Evolutionary conservation across 2,797 vertebrate genomes (phyloP).

Genomic region (Xiphophorus birchmanni): DNA sequence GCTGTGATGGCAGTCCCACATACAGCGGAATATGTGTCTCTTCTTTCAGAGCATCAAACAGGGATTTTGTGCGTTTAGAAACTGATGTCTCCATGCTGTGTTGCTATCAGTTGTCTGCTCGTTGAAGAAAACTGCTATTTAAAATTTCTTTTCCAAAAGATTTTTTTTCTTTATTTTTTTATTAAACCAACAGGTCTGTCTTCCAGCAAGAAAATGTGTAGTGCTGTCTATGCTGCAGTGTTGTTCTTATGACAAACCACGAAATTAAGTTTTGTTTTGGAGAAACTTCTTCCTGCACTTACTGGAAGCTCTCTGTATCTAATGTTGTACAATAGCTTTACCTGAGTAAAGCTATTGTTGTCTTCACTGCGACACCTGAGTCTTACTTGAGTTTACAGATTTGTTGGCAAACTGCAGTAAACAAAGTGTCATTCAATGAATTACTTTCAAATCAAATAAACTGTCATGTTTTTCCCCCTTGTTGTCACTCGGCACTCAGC

Average conservation of each 20-base stretch:
- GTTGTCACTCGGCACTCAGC: neutral
- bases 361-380: slow-evolving; percentile 33
- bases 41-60: slow-evolving; percentile 8
- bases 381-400: slow-evolving; percentile 47
- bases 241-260: slow-evolving; percentile 26
- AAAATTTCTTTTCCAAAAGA: slow-evolving; percentile 29
- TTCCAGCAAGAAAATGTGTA: slow-evolving; percentile 16
- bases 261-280: slow-evolving; percentile 27
- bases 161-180: slow-evolving; percentile 40
- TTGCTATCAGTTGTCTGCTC: slow-evolving; percentile 3
- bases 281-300: slow-evolving; percentile 40
- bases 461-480: neutral
- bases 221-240: slow-evolving; percentile 16
- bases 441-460: neutral
- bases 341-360: slow-evolving; percentile 28
- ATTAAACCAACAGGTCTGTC: slow-evolving; percentile 45
- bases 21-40: slow-evolving; percentile 2
- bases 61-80: neutral
- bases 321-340: slow-evolving; percentile 50
- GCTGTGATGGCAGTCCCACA: slow-evolving; percentile 1
- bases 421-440: neutral
- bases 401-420: slow-evolving; percentile 59
- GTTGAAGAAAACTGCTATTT: neutral
- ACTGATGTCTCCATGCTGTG: slow-evolving; percentile 10
- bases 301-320: slow-evolving; percentile 43